These are phyloP conservation scores for Oceanodroma tethys DNA, from an alignment of 2,113 vertebrate genomes.

Conservation along the genomic window DNA sequence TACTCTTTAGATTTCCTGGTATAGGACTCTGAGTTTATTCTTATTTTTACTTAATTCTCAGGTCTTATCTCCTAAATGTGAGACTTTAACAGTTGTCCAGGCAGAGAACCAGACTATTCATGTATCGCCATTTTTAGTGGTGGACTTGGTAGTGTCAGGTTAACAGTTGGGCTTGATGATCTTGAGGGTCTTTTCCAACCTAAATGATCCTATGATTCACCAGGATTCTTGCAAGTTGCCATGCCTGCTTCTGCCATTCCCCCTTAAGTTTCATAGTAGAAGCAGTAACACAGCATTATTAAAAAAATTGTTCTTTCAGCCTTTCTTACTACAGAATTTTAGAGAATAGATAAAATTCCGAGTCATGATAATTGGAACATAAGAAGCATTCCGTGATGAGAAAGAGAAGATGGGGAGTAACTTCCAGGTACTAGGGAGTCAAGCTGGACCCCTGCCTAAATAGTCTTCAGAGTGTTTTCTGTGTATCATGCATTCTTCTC, in stretches of 20 bases:
- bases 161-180: not conserved
- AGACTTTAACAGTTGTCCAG: not conserved
- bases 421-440: not conserved
- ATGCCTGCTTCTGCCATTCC: not conserved
- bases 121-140: not conserved
- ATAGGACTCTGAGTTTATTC: not conserved
- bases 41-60: not conserved
- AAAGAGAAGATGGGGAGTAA: not conserved
- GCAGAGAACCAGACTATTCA: not conserved
- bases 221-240: not conserved
- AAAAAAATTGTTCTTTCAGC: not conserved
- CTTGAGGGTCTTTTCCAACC: not conserved
- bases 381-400: not conserved
- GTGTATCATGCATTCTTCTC: slow-evolving; percentile 44
- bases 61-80: not conserved
- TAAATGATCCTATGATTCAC: not conserved
- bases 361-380: not conserved
- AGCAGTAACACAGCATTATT: not conserved
- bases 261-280: not conserved
- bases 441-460: slow-evolving; percentile 18
- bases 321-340: not conserved
- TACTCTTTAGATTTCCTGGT: not conserved
- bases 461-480: slow-evolving; percentile 56
- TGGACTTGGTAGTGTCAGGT: not conserved
- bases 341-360: not conserved